Evolutionary conservation across 2,888 invertebrate species (phyloP), one percentile per base, ranked within the genome.

Genomic region (Luperina nickerlii): DNA sequence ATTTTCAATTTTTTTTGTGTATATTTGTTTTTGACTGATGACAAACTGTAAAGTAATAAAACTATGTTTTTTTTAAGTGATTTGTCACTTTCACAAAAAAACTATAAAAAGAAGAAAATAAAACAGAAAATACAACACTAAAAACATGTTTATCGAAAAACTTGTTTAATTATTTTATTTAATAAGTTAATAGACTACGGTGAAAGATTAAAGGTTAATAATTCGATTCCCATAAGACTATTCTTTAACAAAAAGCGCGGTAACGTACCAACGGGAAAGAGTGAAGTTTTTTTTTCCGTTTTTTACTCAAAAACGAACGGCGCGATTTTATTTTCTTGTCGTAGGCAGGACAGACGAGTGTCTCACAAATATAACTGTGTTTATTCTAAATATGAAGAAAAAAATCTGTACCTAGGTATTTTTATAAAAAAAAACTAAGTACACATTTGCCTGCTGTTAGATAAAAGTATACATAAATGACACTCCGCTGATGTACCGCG

Each of bases 131-230:
- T 42, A 15, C n/a, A 24, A 67, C 24, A 11, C 1, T 6, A 24
- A 51, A 48, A 71, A 85, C 48, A 72, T 20, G 27, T 71, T 65
- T 65, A 74, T 60, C 45, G 24, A 38, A 45, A 69, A 71, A 62
- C 42, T 67, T 42, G 62, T 85, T 73, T 60, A 20, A 48, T 81
- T 48, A 85, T 67, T 74, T 74, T 62, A 72, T 75, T 85, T 86
- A 91, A 89, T 86, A 88, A 86, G 83, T 81, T 91, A 87, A 89
- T 91, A 85, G 76, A 74, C 18, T 74, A 69, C 15, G 75, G 87
- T 90, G 86, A 92, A 93, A 92, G 91, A 95, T 95, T 95, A 95
- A 94, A 94, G 94, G 90, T 92, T 93, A 92, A 81, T 94, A 94
- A 95, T 94, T 94, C 91, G 92, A 93, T 95, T 95, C 92, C 89